Base-by-base conservation (phyloP, 2,797 vertebrate genomes). In the Macrochelys suwanniensis region DNA sequence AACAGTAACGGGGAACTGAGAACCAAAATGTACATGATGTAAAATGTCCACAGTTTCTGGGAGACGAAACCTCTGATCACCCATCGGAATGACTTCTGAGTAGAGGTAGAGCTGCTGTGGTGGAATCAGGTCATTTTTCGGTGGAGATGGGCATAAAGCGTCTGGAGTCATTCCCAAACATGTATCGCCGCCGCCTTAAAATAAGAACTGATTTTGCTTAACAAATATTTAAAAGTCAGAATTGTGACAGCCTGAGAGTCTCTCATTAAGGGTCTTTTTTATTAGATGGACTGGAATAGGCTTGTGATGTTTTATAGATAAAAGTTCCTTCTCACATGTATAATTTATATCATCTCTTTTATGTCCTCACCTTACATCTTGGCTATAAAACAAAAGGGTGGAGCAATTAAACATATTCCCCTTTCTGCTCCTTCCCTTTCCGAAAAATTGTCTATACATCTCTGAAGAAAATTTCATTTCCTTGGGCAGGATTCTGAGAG, bases 1-100 rank as follows among this genome's bases (percentile, higher is more conserved):
- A 97, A 95, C 95, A 94, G 54, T 87, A 96, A 95, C 1, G 10
- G 93, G 95, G 96, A 97, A 77, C 95, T 82, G 68, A 91, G 90
- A 92, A 85, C 31, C 82, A 95, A 93, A 93, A 95, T 77, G 84
- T 89, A 68, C 53, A 71, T 92, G 95, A 95, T 0, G 25, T 95
- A 50, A 90, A 97, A 94, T 16, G 84, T 93, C 96, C 95, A 37
- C 50, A 0, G 81, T 96, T 89, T 86, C 94, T 97, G 96, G 95
- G 94, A 91, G 90, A 88, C 82, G 86, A 56, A 47, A 90, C 31
- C 89, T 74, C 74, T 87, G 80, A 71, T 37, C 74, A 11, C 57
- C 31, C 83, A 45, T 65, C 68, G 87, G 74, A 45, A 28, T 37
- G 4, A 1, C 33, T 84, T n/a, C 85, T 85, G 92, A 0, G 0